phyloP scores from a whole-genome alignment of 92 coral and sea anemone genomes.

The Blastomussa wellsi region DNA sequence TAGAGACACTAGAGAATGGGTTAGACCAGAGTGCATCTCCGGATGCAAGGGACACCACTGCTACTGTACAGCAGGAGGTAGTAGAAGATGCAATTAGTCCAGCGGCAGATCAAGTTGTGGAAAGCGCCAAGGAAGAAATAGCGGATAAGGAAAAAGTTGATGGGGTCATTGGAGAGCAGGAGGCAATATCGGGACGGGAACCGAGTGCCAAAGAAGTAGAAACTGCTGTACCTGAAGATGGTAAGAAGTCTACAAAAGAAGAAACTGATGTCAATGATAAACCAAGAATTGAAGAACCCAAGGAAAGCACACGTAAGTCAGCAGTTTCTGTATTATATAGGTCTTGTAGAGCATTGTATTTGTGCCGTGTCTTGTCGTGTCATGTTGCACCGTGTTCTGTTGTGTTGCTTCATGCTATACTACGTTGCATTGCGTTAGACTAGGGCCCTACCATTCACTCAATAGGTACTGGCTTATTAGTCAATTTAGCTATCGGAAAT shows the following conservation, averaged over 20 bases:
- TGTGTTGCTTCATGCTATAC: too few relatives aligned
- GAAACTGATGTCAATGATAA: constrained; percentile 25
- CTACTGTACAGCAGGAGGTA: background rate
- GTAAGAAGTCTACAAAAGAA: constrained; percentile 12
- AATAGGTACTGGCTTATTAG: background rate
- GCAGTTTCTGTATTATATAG: background rate
- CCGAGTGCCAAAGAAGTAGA: background rate
- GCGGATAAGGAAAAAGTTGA: constrained; percentile 27
- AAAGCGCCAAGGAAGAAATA: constrained; percentile 5
- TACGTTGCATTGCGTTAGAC: background rate
- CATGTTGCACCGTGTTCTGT: background rate
- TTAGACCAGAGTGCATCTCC: background rate
- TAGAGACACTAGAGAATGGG: background rate
- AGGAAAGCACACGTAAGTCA: background rate
- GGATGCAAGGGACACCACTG: background rate
- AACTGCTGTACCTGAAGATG: constrained; percentile 20
- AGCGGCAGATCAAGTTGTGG: constrained; percentile 16
- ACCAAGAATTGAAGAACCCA: constrained; percentile 27
- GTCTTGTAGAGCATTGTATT: too few relatives aligned
- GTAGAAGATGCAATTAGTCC: background rate
- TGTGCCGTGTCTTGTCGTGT: background rate
- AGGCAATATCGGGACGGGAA: background rate
- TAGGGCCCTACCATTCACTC: background rate
- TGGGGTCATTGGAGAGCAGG: background rate
- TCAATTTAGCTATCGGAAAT: background rate